Conservation (phyloP, 2,797 vertebrate genomes). For the Anguilla anguilla region DNA sequence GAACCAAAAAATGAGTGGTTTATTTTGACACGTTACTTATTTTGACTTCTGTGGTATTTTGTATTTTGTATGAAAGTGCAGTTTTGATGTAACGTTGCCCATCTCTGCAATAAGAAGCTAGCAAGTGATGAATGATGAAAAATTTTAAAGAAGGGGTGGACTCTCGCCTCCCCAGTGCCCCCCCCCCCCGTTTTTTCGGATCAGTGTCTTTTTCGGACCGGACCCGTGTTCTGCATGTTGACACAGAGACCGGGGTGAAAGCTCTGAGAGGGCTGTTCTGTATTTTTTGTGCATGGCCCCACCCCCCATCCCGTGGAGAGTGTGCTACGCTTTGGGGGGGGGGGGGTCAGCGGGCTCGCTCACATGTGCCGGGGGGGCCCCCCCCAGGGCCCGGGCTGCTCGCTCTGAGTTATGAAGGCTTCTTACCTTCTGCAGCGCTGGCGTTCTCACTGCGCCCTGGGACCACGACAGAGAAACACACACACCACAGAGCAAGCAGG, state of each 20-base stretch:
- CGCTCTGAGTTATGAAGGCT: not conserved
- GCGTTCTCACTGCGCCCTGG: not conserved
- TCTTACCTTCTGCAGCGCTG: constrained; percentile 6
- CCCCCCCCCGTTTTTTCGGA: not conserved
- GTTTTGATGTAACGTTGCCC: no score
- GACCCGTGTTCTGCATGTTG: not conserved
- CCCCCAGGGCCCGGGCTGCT: not conserved
- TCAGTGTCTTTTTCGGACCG: not conserved
- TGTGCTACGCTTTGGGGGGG: not conserved
- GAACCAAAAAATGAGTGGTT: no score
- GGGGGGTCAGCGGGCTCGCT: not conserved
- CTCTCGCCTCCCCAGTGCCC: not conserved
- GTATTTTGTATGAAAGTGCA: not conserved
- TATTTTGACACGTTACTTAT: no score
- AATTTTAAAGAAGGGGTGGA: not conserved
- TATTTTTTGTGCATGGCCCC: not conserved
- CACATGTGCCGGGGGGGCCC: not conserved
- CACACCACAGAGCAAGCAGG: not conserved
- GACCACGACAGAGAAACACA: not conserved
- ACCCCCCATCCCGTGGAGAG: not conserved
- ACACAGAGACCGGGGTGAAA: not conserved
- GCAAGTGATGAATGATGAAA: not conserved
- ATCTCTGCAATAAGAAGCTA: no score
- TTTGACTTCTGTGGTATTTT: no score
- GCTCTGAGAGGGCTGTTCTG: not conserved